Conservation (phyloP, 2,797 vertebrate species). For the Enteromius trimaculatus region DNA sequence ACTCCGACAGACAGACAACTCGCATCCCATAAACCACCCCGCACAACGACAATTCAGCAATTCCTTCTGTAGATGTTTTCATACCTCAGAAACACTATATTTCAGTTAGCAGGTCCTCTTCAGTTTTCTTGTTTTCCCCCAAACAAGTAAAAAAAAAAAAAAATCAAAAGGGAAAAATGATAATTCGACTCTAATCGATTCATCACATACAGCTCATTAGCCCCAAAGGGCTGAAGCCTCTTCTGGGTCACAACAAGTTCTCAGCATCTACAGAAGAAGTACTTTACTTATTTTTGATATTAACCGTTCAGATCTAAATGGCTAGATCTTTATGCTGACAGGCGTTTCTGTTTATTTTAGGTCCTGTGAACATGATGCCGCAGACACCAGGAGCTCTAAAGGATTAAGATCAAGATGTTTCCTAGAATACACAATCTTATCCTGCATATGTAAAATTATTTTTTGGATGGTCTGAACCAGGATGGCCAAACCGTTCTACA, state of each 20-base stretch:
- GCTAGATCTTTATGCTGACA: conserved; percentile 6
- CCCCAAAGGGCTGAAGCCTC: background rate
- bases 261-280: conserved; percentile 4
- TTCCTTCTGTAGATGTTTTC: conserved; percentile 2
- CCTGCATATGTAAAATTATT: conserved; percentile 60
- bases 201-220: background rate
- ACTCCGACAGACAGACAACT: conserved; percentile 24
- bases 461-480: conserved; percentile 58
- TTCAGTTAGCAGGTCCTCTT: background rate
- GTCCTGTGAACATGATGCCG: background rate
- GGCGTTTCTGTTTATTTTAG: conserved; percentile 9
- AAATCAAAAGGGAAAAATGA: background rate
- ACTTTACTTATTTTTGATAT: background rate
- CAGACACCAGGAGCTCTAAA: background rate
- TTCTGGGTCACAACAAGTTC: background rate
- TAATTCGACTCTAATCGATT: conserved; percentile 4
- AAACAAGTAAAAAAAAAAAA: too few relatives aligned
- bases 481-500: conserved; percentile 84
- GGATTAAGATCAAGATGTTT: conserved; percentile 9
- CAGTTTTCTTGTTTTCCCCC: background rate
- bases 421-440: background rate
- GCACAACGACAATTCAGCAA: background rate
- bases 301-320: background rate
- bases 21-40: conserved; percentile 16
- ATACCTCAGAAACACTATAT: background rate